Conservation (phyloP, 2,888 invertebrate species). For the Rhagophthalmus giganteus region DNA sequence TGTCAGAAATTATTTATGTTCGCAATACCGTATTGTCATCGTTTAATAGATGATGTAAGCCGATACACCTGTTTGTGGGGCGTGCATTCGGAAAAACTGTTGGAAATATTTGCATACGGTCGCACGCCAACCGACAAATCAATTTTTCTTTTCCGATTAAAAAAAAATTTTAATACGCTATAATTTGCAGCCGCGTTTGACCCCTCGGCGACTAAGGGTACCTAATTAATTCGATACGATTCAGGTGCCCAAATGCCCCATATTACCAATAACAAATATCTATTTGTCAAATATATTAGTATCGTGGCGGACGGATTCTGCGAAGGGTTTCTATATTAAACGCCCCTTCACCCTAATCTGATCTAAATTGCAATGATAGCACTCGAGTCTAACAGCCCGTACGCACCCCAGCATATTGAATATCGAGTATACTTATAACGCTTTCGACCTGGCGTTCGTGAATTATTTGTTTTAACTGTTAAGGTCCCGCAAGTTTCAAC, state of each 20-base stretch:
- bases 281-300: slow-evolving; percentile 53
- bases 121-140: too few relatives aligned
- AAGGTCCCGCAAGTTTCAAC: too few relatives aligned
- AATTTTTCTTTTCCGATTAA: too few relatives aligned
- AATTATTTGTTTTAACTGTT: slow-evolving; percentile 1
- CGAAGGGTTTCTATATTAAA: slow-evolving; percentile 51
- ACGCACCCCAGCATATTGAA: slow-evolving; percentile 27
- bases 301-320: slow-evolving; percentile 44
- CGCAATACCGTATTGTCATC: slow-evolving; percentile 18
- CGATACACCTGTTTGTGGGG: slow-evolving; percentile 6
- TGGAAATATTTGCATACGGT: neutral
- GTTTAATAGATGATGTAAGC: slow-evolving; percentile 12
- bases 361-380: slow-evolving; percentile 53
- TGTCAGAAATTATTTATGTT: slow-evolving; percentile 52
- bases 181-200: too few relatives aligned
- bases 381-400: slow-evolving; percentile 40
- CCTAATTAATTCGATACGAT: slow-evolving; percentile 23
- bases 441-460: too few relatives aligned
- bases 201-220: too few relatives aligned
- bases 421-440: slow-evolving; percentile 17
- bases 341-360: slow-evolving; percentile 52
- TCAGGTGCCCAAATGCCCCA: slow-evolving; percentile 29
- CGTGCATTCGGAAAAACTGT: slow-evolving; percentile 4
- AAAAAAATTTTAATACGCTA: too few relatives aligned
- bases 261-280: slow-evolving; percentile 50